A percentile compares a stretch with the other conserved stretches of the same genome.
phyloP scores from a whole-genome alignment of 1,140 invertebrate species.

The Anthonomus grandis region DNA sequence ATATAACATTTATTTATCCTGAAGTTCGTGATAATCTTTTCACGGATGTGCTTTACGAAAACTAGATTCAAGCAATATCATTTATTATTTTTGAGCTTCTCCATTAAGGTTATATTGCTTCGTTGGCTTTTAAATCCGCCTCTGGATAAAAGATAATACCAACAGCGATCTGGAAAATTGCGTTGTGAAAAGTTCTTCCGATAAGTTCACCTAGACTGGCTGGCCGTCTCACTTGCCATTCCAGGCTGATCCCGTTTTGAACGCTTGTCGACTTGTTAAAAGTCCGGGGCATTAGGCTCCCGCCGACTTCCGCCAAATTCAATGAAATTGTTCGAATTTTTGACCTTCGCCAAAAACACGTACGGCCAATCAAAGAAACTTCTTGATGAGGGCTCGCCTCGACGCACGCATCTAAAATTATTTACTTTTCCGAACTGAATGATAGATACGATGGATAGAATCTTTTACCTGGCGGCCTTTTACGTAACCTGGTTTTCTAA shows the following conservation, averaged over 20 bases:
- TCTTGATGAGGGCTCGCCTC: conserved; percentile 31
- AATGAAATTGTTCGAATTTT: conserved; percentile 33
- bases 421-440: conserved; percentile 28
- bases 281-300: conserved; percentile 26
- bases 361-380: conserved; percentile 29
- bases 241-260: conserved; percentile 26
- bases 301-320: conserved; percentile 30
- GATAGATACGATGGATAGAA: no score
- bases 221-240: conserved; percentile 19
- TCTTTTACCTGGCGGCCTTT: conserved; percentile 23
- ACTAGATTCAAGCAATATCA: no score
- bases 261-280: conserved; percentile 31
- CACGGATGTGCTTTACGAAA: no score
- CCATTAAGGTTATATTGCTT: conserved; percentile 9
- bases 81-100: conserved; percentile 6
- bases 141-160: conserved; percentile 32
- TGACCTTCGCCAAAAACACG: conserved; percentile 33
- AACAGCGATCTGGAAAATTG: conserved; percentile 31
- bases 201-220: conserved; percentile 25
- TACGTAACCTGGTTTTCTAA: conserved; percentile 22
- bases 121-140: conserved; percentile 13
- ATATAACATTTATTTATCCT: no score
- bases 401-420: conserved; percentile 29
- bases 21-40: no score
- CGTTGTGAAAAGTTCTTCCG: conserved; percentile 25